phyloP scores from a whole-genome alignment of 2,113 vertebrate species.

The Poeciliopsis occidentalis region DNA sequence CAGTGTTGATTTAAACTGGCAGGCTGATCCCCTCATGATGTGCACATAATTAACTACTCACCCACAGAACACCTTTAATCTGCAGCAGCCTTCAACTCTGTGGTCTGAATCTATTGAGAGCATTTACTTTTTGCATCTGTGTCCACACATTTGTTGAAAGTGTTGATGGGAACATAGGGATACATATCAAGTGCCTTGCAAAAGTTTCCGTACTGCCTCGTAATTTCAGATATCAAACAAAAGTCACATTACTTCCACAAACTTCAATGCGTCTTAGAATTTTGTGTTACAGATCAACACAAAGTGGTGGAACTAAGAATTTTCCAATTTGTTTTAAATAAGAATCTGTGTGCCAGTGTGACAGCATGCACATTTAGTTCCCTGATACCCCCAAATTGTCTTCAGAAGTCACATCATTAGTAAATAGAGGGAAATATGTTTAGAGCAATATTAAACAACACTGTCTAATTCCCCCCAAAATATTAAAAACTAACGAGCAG shows the following conservation, averaged over 20 bases:
- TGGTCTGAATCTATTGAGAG: constrained; percentile 11
- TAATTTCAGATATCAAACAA: background rate
- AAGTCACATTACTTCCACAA: background rate
- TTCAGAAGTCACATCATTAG: background rate
- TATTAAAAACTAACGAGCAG: background rate
- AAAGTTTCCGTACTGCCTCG: background rate
- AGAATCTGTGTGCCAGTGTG: background rate
- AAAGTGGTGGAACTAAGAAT: background rate
- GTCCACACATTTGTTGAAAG: constrained; percentile 20
- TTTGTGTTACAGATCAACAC: background rate
- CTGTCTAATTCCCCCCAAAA: background rate
- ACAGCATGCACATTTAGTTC: background rate
- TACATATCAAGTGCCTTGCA: background rate
- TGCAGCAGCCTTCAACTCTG: constrained; percentile 44
- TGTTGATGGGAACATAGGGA: constrained; percentile 26
- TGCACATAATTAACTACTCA: constrained; percentile 69
- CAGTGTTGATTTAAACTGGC: constrained; percentile 61
- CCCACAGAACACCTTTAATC: constrained; percentile 63
- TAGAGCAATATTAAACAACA: background rate
- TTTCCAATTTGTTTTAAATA: background rate
- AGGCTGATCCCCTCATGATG: constrained; percentile 61
- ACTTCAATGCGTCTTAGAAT: background rate
- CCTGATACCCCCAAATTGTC: background rate
- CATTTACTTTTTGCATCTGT: constrained; percentile 26
- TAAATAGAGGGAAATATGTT: background rate